Evolutionary conservation across 2,888 invertebrate genomes (phyloP).

Genomic region (Eledona agricola): DNA sequence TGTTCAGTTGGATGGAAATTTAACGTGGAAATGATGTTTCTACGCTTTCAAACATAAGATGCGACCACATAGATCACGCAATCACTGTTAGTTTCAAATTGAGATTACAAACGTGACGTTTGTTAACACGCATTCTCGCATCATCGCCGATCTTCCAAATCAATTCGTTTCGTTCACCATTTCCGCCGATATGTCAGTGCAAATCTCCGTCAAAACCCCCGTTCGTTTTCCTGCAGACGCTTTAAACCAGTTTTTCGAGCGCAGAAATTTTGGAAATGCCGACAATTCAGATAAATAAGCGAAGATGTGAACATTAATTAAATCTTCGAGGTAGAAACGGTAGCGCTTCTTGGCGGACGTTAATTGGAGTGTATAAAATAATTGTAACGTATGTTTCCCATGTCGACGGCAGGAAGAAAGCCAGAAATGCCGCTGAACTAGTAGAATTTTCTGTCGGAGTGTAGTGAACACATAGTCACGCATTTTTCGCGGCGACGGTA

Average conservation of each 20-base stretch:
- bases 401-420: constrained; percentile 33
- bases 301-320: constrained; percentile 9
- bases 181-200: too few species aligned
- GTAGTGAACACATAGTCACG: constrained; percentile 36
- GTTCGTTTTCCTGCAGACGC: too few species aligned
- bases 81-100: too few species aligned
- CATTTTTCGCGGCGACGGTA: constrained; percentile 37
- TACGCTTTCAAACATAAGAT: too few species aligned
- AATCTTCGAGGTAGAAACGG: constrained; percentile 17
- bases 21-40: too few species aligned
- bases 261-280: constrained; percentile 14
- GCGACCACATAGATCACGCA: too few species aligned
- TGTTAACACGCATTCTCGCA: too few species aligned
- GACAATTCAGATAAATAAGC: constrained; percentile 4
- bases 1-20: too few species aligned
- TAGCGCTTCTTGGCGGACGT: constrained; percentile 23
- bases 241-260: not conserved
- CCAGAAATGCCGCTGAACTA: constrained; percentile 32
- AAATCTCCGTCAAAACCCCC: too few species aligned
- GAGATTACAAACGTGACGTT: too few species aligned
- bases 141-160: too few species aligned
- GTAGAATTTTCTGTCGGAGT: constrained; percentile 35
- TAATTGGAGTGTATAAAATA: constrained; percentile 35
- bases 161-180: too few species aligned
- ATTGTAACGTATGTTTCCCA: constrained; percentile 36